Conservation (phyloP, 2,797 vertebrate genomes). For the Urophycis tenuis region DNA sequence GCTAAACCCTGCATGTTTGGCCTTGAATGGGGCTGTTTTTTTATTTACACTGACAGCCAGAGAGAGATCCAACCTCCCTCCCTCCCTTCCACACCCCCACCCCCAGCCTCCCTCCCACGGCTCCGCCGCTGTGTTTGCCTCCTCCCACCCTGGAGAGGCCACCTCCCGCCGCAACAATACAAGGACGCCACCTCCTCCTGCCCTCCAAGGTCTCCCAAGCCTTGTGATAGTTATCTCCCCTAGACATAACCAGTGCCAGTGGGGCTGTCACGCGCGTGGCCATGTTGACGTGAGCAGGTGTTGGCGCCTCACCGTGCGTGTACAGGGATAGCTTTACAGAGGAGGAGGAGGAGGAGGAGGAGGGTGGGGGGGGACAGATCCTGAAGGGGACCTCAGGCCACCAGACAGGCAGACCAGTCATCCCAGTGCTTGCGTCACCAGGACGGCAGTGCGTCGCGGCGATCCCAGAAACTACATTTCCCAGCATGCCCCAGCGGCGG, state of each 20-base stretch:
- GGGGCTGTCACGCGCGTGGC: conserved; percentile 31
- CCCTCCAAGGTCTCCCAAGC: conserved; percentile 23
- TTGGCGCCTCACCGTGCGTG: conserved; percentile 26
- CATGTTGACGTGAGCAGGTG: conserved; percentile 62
- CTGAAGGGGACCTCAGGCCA: conserved; percentile 8
- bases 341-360: no score
- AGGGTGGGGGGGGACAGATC: conserved; percentile 21
- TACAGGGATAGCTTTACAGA: conserved; percentile 25
- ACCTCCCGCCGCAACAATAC: conserved; percentile 46
- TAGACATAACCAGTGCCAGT: conserved; percentile 28
- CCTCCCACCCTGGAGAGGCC: conserved; percentile 36
- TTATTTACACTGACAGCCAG: conserved; percentile 63
- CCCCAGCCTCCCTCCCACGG: conserved; percentile 38
- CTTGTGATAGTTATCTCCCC: conserved; percentile 34
- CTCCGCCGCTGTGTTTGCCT: conserved; percentile 51
- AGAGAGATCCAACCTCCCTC: background rate
- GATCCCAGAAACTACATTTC: conserved; percentile 29
- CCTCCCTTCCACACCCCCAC: background rate
- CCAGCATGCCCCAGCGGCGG: conserved; percentile 58
- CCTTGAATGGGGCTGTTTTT: conserved; percentile 68
- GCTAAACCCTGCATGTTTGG: conserved; percentile 53
- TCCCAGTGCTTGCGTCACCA: conserved; percentile 33
- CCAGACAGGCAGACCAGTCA: conserved; percentile 11
- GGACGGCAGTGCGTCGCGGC: conserved; percentile 22
- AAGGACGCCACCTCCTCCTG: conserved; percentile 42